A percentile compares a stretch with the other conserved stretches of the same genome.
Evolutionary conservation across 2,888 invertebrate species (phyloP).

Genomic region (Leistus spinibarbis): DNA sequence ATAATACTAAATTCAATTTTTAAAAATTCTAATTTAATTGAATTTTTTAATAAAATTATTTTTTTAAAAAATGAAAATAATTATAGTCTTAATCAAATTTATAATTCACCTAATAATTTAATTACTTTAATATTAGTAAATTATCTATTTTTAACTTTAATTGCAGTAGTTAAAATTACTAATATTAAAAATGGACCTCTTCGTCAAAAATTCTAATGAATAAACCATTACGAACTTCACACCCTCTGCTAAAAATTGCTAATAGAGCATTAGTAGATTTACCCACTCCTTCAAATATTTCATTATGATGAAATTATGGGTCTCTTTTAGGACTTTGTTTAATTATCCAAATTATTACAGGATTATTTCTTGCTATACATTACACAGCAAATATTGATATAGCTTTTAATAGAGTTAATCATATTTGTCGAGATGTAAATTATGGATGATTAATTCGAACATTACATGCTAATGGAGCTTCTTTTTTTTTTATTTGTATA

Average conservation of each 20-base stretch:
- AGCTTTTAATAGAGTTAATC: constrained; percentile 70
- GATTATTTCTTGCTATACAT: constrained; percentile 73
- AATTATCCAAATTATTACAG: constrained; percentile 70
- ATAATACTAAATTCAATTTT: constrained; percentile 46
- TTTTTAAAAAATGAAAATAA: constrained; percentile 52
- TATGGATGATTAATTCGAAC: constrained; percentile 71
- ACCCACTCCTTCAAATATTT: constrained; percentile 67
- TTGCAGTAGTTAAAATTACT: constrained; percentile 64
- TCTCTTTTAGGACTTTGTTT: constrained; percentile 68
- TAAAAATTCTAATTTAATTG: constrained; percentile 51
- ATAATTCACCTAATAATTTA: constrained; percentile 61
- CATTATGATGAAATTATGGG: constrained; percentile 72
- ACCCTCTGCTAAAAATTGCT: constrained; percentile 66
- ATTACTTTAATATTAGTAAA: constrained; percentile 63
- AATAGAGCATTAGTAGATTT: constrained; percentile 65
- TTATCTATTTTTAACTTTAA: constrained; percentile 66
- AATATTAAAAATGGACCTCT: constrained; percentile 6
- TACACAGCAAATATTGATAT: constrained; percentile 67
- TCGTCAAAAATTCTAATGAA: constrained; percentile 58
- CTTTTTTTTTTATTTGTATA: constrained; percentile 73
- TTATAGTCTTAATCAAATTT: constrained; percentile 61
- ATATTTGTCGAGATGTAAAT: constrained; percentile 74
- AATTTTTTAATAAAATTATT: constrained; percentile 43
- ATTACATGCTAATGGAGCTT: constrained; percentile 74
- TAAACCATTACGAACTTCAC: constrained; percentile 57